Evolutionary conservation across 2,797 vertebrate species (phyloP).

Genomic region (Onychomys torridus): DNA sequence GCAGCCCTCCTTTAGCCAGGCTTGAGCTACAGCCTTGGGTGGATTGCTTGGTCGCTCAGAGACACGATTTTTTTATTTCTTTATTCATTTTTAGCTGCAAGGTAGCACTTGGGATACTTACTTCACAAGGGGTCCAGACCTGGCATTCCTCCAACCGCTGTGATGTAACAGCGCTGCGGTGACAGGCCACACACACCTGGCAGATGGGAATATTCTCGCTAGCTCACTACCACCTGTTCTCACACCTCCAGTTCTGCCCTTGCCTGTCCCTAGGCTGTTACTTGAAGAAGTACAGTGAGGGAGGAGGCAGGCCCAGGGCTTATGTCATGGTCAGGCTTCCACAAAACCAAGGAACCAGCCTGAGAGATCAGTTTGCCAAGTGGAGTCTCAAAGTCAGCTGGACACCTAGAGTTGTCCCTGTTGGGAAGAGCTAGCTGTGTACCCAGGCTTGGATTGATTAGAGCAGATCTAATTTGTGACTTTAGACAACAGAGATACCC

Average conservation of each 20-base stretch:
- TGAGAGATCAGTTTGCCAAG: neutral
- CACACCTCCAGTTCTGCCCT: neutral
- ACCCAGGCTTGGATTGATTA: neutral
- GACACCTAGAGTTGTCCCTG: neutral
- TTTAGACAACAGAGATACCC: neutral
- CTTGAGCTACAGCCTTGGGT: neutral
- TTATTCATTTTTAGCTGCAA: neutral
- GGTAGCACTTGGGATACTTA: neutral
- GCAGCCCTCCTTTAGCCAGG: neutral
- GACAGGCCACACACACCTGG: neutral
- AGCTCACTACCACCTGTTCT: neutral
- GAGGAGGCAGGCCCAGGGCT: neutral
- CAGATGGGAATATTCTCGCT: neutral
- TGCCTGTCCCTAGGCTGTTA: neutral
- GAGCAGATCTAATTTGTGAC: neutral
- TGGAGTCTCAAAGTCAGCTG: neutral
- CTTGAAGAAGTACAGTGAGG: neutral
- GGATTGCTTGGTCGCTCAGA: neutral
- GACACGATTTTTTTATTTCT: neutral
- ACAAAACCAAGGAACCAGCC: neutral
- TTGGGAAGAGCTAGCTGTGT: neutral
- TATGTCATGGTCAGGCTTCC: neutral
- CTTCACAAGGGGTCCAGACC: neutral
- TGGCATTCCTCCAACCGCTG: neutral
- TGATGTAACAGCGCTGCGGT: neutral